Conservation (phyloP, 2,888 invertebrate species). For the Spicauda simplicius region DNA sequence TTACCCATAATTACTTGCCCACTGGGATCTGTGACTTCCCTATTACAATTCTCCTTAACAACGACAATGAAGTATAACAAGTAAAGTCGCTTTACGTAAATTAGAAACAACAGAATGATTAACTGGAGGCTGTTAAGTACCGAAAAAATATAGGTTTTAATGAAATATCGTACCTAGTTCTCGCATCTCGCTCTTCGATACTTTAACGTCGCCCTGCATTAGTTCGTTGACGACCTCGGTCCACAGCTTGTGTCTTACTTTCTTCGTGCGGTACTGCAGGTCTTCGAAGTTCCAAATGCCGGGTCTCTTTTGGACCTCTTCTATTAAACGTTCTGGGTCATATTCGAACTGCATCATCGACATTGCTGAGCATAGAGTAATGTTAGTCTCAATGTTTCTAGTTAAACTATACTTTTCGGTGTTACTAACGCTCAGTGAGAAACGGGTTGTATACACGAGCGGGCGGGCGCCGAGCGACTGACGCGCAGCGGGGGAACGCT, state of each 20-base stretch:
- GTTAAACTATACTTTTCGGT: background rate
- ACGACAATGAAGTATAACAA: background rate
- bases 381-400: conserved; percentile 26
- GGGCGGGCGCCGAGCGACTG: conserved; percentile 74
- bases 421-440: conserved; percentile 43
- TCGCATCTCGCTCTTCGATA: conserved; percentile 73
- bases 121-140: background rate
- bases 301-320: conserved; percentile 72
- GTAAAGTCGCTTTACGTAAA: background rate
- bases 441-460: conserved; percentile 57
- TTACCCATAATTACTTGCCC: conserved; percentile 16
- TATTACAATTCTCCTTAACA: conserved; percentile 17
- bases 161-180: conserved; percentile 64
- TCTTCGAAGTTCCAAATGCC: conserved; percentile 75
- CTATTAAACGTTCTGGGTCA: conserved; percentile 73
- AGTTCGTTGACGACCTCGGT: conserved; percentile 69
- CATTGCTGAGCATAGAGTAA: background rate
- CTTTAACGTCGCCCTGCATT: conserved; percentile 61
- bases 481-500: conserved; percentile 69
- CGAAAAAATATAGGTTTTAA: background rate
- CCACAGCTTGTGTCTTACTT: conserved; percentile 65
- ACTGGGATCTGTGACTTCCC: conserved; percentile 12
- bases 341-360: conserved; percentile 73
- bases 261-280: conserved; percentile 65
- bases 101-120: background rate